Conservation (phyloP, 2,888 invertebrate genomes). For the Atrina japonica region DNA sequence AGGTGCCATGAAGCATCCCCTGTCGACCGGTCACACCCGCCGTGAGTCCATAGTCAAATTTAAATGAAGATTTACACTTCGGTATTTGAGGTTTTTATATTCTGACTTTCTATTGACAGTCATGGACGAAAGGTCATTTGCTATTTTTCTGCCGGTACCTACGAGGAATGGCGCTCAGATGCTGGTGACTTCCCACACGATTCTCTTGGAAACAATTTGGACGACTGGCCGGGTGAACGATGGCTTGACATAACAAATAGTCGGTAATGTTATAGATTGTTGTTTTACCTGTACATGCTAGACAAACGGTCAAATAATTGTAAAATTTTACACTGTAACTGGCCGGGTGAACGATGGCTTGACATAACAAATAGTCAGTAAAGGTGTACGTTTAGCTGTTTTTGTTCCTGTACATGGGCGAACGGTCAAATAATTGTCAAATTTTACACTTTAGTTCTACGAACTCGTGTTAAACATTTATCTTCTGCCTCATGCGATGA, state of each 20-base stretch:
- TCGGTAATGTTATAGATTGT: too few relatives aligned
- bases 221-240: slow-evolving; percentile 55
- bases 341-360: slow-evolving; percentile 58
- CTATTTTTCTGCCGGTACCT: slow-evolving; percentile 64
- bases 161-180: slow-evolving; percentile 55
- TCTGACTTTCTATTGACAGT: slow-evolving; percentile 41
- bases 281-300: too few relatives aligned
- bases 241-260: slow-evolving; percentile 49
- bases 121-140: slow-evolving; percentile 59
- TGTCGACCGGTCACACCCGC: too few relatives aligned
- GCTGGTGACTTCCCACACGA: slow-evolving; percentile 46
- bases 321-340: too few relatives aligned
- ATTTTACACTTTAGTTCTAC: too few relatives aligned
- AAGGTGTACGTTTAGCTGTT: too few relatives aligned
- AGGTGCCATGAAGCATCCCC: too few relatives aligned
- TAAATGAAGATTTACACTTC: not conserved
- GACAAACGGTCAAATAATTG: too few relatives aligned
- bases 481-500: too few relatives aligned
- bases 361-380: slow-evolving; percentile 30
- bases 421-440: too few relatives aligned
- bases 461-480: too few relatives aligned
- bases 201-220: slow-evolving; percentile 53
- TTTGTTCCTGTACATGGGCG: too few relatives aligned
- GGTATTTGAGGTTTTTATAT: not conserved
- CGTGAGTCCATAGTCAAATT: not conserved